phyloP scores from a whole-genome alignment of 2,888 invertebrate species.

The Tenthredo scrophulariae region DNA sequence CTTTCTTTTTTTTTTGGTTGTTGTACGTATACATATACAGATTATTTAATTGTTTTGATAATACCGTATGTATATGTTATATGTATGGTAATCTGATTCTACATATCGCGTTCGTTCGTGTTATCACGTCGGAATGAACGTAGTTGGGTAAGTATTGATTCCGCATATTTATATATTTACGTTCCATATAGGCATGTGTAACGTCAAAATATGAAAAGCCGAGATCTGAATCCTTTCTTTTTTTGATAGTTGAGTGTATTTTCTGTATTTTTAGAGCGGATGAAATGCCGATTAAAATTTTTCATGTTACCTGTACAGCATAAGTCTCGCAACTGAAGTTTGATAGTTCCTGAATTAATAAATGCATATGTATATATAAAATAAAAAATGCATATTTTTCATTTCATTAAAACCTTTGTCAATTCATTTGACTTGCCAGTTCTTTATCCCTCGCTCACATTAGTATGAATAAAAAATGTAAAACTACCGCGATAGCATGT shows the following conservation, averaged over 20 bases:
- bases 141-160: constrained; percentile 6
- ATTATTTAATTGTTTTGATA: neutral
- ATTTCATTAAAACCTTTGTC: constrained; percentile 42
- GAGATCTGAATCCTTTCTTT: neutral
- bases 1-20: neutral
- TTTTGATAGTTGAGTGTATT: neutral
- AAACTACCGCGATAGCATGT: neutral
- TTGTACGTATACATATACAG: neutral
- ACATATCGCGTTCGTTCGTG: neutral
- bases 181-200: neutral
- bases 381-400: constrained; percentile 43
- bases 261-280: neutral
- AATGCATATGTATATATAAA: neutral
- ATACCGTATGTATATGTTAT: neutral
- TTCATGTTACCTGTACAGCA: neutral
- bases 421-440: neutral
- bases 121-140: neutral
- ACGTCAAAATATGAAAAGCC: neutral
- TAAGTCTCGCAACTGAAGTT: neutral
- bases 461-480: constrained; percentile 41
- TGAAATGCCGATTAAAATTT: neutral
- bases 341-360: constrained; percentile 1
- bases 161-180: neutral
- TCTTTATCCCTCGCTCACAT: constrained; percentile 18
- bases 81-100: neutral